Conservation (phyloP, 37 sponge, comb jelly and placozoan genomes). For the Hexactinellida sp. region DNA sequence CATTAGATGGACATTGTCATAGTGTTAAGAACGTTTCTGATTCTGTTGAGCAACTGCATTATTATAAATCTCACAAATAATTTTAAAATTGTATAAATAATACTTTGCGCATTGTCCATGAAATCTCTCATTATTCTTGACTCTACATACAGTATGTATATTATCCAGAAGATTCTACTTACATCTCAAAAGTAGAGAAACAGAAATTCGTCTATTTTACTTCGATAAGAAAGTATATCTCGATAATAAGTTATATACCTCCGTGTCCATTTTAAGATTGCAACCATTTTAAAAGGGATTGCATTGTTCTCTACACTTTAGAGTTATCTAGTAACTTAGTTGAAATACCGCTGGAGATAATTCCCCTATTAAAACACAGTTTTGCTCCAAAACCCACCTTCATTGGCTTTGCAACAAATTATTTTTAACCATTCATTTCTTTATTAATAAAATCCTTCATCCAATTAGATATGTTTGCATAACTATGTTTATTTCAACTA, state of each 20-base stretch:
- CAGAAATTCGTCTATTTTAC: not conserved
- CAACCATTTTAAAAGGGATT: not conserved
- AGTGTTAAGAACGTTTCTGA: not conserved
- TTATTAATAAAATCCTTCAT: too few relatives aligned
- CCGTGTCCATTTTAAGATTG: not conserved
- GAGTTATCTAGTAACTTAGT: too few relatives aligned
- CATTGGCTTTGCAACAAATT: too few relatives aligned
- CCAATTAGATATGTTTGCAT: too few relatives aligned
- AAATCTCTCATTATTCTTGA: not conserved
- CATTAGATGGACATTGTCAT: not conserved
- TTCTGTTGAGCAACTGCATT: not conserved
- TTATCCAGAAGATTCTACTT: not conserved
- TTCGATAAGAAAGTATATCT: not conserved
- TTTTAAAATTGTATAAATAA: not conserved
- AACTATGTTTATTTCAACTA: too few relatives aligned
- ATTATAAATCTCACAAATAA: not conserved
- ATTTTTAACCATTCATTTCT: too few relatives aligned
- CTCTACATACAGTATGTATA: not conserved
- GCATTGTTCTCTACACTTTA: not conserved
- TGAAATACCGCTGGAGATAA: too few relatives aligned
- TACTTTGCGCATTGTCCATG: not conserved
- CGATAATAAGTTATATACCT: not conserved
- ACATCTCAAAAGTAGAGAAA: not conserved
- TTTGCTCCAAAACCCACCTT: too few relatives aligned
- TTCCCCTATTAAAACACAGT: too few relatives aligned